phyloP scores from a whole-genome alignment of 2,888 invertebrate genomes.

The Ectemnius continuus region DNA sequence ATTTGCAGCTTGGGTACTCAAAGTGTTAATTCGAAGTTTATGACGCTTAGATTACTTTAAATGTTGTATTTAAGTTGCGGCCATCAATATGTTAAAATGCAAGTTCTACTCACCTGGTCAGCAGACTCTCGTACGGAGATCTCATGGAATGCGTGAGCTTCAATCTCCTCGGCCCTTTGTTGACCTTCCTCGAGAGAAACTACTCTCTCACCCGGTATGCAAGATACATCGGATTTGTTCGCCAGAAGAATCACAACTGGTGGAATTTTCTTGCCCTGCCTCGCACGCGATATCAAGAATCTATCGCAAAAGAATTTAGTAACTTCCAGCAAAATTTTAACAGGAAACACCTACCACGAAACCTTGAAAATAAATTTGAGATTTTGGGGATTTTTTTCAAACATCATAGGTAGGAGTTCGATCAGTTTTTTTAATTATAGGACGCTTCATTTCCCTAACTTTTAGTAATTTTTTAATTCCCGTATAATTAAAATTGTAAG shows the following conservation, averaged over 20 bases:
- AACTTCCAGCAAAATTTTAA: not conserved
- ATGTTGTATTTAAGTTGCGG: too few species aligned
- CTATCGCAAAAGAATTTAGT: conserved; percentile 21
- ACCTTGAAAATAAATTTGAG: too few species aligned
- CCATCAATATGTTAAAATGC: not conserved
- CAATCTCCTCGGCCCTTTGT: conserved; percentile 86
- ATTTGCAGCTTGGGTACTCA: too few species aligned
- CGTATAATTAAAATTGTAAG: too few species aligned
- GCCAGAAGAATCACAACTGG: conserved; percentile 86
- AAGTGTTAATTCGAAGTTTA: too few species aligned
- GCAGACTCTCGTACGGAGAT: conserved; percentile 91
- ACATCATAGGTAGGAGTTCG: too few species aligned
- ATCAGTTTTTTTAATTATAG: too few species aligned
- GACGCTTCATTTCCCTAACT: too few species aligned
- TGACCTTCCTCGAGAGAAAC: conserved; percentile 86
- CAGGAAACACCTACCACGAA: too few species aligned
- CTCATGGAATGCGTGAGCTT: conserved; percentile 91
- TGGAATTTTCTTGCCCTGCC: conserved; percentile 52
- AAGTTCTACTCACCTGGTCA: conserved; percentile 82
- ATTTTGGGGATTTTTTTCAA: too few species aligned
- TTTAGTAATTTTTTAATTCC: too few species aligned
- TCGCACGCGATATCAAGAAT: conserved; percentile 59
- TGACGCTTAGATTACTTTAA: too few species aligned
- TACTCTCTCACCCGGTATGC: conserved; percentile 85
- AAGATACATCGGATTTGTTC: conserved; percentile 87